Conservation (phyloP, 2,888 invertebrate genomes). For the Agapetus fuscipes region DNA sequence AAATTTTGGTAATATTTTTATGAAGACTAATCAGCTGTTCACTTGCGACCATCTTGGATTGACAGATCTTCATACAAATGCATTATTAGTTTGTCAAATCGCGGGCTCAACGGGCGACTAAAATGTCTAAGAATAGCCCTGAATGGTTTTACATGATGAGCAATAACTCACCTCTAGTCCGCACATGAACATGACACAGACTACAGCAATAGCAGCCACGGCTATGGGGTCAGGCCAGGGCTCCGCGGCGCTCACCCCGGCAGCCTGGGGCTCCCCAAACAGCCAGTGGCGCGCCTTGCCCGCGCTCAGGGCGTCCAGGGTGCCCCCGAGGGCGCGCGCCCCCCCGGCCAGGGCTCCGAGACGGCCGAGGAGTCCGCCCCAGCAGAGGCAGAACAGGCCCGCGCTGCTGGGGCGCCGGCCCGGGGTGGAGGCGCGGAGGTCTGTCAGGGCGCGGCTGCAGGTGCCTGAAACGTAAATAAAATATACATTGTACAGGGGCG, state of each 20-base stretch:
- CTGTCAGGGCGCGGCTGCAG: conserved; percentile 36
- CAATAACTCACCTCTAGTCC: conserved; percentile 46
- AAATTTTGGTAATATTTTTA: no score
- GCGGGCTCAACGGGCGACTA: no score
- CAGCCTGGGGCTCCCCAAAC: conserved; percentile 28
- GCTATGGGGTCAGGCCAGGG: conserved; percentile 56
- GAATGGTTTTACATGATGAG: neutral
- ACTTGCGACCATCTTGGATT: no score
- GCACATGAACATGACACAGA: conserved; percentile 53
- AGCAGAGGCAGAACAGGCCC: conserved; percentile 46
- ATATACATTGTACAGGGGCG: neutral
- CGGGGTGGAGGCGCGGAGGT: conserved; percentile 33
- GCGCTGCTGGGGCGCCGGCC: conserved; percentile 33
- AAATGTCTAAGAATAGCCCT: no score
- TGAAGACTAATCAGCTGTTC: no score
- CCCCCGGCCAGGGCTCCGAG: conserved; percentile 52
- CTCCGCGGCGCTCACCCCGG: conserved; percentile 49
- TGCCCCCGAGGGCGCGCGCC: conserved; percentile 51
- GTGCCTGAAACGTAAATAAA: conserved; percentile 30
- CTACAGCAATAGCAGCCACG: conserved; percentile 49
- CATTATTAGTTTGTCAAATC: no score
- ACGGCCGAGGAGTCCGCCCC: conserved; percentile 50
- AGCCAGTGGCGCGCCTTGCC: conserved; percentile 42
- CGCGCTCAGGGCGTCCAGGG: conserved; percentile 51
- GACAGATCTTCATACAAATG: no score